A percentile compares a stretch with the other conserved stretches of the same genome.
These are phyloP conservation scores for Prinia subflava DNA, from an alignment of 2,113 vertebrate species.

Conservation along the genomic window DNA sequence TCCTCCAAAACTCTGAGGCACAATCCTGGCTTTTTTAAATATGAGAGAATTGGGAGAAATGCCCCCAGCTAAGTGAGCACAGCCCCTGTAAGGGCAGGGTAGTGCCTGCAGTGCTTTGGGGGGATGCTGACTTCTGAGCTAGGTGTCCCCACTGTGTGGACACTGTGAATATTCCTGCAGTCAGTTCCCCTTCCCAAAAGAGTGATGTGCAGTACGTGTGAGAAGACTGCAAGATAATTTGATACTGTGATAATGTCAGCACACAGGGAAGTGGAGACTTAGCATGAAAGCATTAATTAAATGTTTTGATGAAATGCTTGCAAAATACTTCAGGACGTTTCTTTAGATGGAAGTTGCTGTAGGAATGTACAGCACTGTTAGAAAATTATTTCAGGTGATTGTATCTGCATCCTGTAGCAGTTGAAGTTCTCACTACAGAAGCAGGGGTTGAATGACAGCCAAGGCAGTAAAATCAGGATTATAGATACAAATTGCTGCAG, in stretches of 20 bases:
- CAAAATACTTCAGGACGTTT: not conserved
- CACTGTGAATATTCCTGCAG: not conserved
- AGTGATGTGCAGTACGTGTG: not conserved
- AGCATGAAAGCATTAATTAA: constrained; percentile 22
- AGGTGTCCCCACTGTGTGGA: not conserved
- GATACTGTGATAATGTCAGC: not conserved
- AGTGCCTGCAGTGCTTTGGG: not conserved
- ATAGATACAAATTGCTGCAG: constrained; percentile 4
- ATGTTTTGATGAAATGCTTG: constrained; percentile 1
- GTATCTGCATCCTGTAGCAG: not conserved
- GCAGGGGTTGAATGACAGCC: not conserved
- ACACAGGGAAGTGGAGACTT: not conserved
- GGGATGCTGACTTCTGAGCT: not conserved
- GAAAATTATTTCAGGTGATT: not conserved
- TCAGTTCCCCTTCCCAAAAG: not conserved
- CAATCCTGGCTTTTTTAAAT: not conserved
- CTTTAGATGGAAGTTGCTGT: not conserved
- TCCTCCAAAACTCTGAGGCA: not conserved
- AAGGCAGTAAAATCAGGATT: not conserved
- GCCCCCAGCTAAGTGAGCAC: not conserved
- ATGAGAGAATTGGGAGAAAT: not conserved
- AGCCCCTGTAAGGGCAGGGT: not conserved
- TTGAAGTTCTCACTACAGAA: not conserved
- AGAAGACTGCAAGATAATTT: not conserved
- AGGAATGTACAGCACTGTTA: not conserved